These are phyloP conservation scores for Opisthocomus hoazin DNA, from an alignment of 2,113 vertebrate genomes.

Conservation along the genomic window DNA sequence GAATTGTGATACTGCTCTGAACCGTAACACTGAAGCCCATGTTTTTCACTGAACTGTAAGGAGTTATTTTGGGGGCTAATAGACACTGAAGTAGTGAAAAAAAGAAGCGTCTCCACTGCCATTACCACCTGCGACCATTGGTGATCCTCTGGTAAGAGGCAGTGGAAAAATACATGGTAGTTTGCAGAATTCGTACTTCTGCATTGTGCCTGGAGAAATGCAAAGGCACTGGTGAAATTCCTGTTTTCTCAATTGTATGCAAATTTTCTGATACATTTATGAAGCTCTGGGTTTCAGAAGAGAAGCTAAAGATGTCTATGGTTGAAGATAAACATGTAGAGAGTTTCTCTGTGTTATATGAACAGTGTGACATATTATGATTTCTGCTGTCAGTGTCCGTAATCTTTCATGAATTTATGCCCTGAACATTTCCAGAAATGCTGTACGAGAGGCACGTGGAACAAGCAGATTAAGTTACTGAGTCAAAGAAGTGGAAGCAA, in stretches of 20 bases:
- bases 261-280: background rate
- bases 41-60: background rate
- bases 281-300: background rate
- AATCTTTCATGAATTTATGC: background rate
- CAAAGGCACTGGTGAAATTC: background rate
- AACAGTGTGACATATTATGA: background rate
- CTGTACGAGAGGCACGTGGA: background rate
- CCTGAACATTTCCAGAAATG: background rate
- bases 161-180: background rate
- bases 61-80: background rate
- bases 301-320: background rate
- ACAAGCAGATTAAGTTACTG: background rate
- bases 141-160: background rate
- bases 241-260: background rate
- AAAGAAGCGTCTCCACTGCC: background rate
- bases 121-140: background rate
- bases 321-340: background rate
- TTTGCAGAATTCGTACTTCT: background rate
- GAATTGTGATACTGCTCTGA: background rate
- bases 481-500: background rate
- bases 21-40: accelerated
- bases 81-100: background rate
- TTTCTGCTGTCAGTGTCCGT: background rate
- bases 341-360: background rate
- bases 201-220: background rate